Evolutionary conservation across 2,113 vertebrate species (phyloP), one percentile per base, ranked within the genome.

Genomic region (Pitta sordida): DNA sequence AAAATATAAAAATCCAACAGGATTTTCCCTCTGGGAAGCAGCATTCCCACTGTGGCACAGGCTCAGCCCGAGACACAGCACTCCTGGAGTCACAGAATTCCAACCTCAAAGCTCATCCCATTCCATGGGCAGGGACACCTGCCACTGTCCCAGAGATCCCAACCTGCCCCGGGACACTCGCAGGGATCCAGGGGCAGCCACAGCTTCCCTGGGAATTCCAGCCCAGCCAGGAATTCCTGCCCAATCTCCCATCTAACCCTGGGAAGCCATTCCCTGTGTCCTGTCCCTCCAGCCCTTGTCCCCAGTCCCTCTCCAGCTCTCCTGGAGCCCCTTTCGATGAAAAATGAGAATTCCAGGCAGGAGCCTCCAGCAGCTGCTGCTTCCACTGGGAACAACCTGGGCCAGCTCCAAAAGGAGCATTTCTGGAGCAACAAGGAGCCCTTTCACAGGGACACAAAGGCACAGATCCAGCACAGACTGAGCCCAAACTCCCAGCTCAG

Each of bases 171-270:
- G 23, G 76, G 51, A 2, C 68, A 60, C 22, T 77, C 5, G 46
- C 83, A 77, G 73, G 62, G 53, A 68, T 37, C 32, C 83, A 51
- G 71, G 46, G 6, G 15, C 49, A 84, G 51, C 49, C 49, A 7
- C 58, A 83, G 69, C 49, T 6, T 0, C 5, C 30, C 30, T 76
- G 83, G 59, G 39, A 41, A 41, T 41, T 41, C 39, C 39, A 41
- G 39, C 5, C 2, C 58, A 7, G 29, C 11, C 7, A 76, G 7
- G 1, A 70, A 43, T 51, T 59, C 52, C 36, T n/a, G 0, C 51
- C 44, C 52, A 16, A 13, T 0, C 0, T 55, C 51, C 65, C 59
- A 73, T 1, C 58, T 8, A 23, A 0, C 1, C 4, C 46, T 2
- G 14, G 5, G 1, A 60, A 56, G 4, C 43, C 86, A 58, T 65